Evolutionary conservation across 2,888 invertebrate species (phyloP), one percentile per base, ranked within the genome.

Genomic region (Diogma glabrata): DNA sequence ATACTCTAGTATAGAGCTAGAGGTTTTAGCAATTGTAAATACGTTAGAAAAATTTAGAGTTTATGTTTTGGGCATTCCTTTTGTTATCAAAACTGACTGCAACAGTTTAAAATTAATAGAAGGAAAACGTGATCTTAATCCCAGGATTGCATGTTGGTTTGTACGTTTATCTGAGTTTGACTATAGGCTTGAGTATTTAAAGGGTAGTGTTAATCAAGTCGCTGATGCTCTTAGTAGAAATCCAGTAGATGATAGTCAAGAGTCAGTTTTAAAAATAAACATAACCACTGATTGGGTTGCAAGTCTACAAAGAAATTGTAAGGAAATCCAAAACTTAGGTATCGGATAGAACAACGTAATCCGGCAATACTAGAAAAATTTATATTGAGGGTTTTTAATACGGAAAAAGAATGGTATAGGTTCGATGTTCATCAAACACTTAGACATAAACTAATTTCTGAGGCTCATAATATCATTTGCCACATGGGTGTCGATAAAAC

Each of bases 101-200:
- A 38, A 38, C 3, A 38, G 38, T 38, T 38, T 38, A 38, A 38
- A 38, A n/a, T n/a, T n/a, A n/a, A n/a, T n/a, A n/a, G n/a, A n/a
- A n/a, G n/a, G n/a, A 16, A 33, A 33, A 16, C 5, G 33, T 14
- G 33, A 33, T 7, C 4, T 33, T 14, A 33, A 33, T 33, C 33
- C 12, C n/a, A 12, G 33, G 33, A 16, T 10, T 10, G 12, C 12
- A 16, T 14, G 33, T 14, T 33, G 5, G 33, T 7, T 33, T 33
- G n/a, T n/a, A n/a, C n/a, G n/a, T n/a, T n/a, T n/a, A n/a, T n/a
- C n/a, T n/a, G n/a, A n/a, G n/a, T n/a, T n/a, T n/a, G n/a, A n/a
- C n/a, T n/a, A n/a, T n/a, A n/a, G n/a, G n/a, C n/a, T n/a, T n/a
- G n/a, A n/a, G n/a, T n/a, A n/a, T n/a, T n/a, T n/a, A n/a, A n/a